Base-by-base conservation (phyloP, 2,888 invertebrate species). In the Ennomos erosarius region DNA sequence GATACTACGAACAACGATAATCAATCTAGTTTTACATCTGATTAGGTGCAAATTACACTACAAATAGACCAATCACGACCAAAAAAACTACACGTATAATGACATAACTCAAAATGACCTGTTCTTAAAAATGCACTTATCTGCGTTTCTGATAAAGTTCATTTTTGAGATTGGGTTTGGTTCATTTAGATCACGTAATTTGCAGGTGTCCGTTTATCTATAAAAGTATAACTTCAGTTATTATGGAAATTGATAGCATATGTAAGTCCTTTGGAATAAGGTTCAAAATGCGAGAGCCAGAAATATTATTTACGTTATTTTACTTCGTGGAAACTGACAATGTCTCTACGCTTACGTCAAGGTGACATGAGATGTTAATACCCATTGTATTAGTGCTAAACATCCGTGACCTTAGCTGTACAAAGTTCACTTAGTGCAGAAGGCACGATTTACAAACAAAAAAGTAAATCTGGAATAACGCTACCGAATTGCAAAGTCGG, bases 21-120 rank as follows among this genome's bases (percentile, higher is more conserved):
- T 90, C 88, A 89, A 90, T 92, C 90, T 87, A 88, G 88, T 88
- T 87, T 88, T 84, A 87, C 85, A 89, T 87, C 84, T 84, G 85
- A 92, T 90, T 90, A 90, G 85, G 89, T 89, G 89, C 88, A 90
- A 91, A 91, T 89, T 87, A 89, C 88, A 87, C 84, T 85, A 87
- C 88, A 90, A 90, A 91, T 88, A 88, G 85, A 84, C 80, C 71
- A 77, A 87, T 91, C 90, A 92, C 92, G 92, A 90, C 72, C 71
- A 56, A 51, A 68, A 75, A 68, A 57, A 37, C 8, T 5, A 12
- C 8, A 34, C 26, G 39, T 55, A 74, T 70, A 74, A 67, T 35
- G 67, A 34, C 67, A 10, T 65, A 78, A 64, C 59, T 70, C 4
- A 36, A 37, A 36, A 36, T 10, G 39, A n/a, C 11, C 16, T 10